These are phyloP conservation scores for Oreochromis spilurus DNA, from an alignment of 2,113 vertebrate genomes.

Conservation along the genomic window DNA sequence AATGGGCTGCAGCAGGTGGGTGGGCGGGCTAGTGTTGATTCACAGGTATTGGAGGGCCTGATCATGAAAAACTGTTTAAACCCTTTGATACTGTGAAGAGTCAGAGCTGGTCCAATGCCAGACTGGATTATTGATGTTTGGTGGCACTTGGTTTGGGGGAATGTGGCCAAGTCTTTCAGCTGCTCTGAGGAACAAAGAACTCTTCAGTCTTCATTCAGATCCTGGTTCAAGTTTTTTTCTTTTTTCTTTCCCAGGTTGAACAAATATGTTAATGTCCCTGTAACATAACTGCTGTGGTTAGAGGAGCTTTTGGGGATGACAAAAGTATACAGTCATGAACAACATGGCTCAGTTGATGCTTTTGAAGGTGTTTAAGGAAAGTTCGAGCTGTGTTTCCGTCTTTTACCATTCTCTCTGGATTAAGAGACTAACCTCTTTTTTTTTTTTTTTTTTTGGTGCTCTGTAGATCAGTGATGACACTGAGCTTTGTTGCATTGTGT, in stretches of 20 bases:
- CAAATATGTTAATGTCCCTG: background rate
- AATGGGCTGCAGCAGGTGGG: slow-evolving; percentile 26
- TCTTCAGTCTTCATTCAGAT: background rate
- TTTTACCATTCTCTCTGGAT: background rate
- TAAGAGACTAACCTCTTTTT: rapidly evolving
- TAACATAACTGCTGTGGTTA: background rate
- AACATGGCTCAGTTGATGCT: background rate
- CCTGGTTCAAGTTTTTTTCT: background rate
- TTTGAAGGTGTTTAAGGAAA: background rate
- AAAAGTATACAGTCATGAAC: background rate
- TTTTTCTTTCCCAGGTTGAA: background rate
- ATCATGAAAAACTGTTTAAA: background rate
- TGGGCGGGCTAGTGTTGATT: slow-evolving; percentile 7
- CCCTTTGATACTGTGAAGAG: background rate
- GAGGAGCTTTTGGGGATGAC: background rate
- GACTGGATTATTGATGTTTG: background rate
- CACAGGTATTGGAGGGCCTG: background rate
- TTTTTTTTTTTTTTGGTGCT: background rate
- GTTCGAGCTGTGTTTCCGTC: background rate
- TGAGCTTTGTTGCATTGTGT: background rate
- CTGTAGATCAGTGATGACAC: too few species aligned
- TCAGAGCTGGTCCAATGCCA: background rate
- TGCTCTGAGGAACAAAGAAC: background rate
- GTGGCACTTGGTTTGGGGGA: background rate
- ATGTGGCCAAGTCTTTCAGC: background rate